phyloP scores from a whole-genome alignment of 2,888 invertebrate species.

The Crematogaster levior region DNA sequence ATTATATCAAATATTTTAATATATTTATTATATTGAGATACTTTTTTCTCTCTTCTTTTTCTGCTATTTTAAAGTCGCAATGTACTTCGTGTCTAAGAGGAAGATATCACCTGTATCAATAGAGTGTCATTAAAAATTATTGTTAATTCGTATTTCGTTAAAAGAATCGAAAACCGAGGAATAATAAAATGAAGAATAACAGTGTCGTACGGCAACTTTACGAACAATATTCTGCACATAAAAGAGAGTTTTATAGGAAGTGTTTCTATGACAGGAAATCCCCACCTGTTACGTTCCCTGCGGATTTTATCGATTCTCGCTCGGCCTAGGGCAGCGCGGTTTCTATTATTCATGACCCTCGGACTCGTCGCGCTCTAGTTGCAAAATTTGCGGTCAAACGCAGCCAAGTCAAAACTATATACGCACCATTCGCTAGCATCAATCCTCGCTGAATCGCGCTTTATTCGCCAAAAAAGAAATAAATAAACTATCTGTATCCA shows the following conservation, averaged over 20 bases:
- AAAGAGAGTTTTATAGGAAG: background rate
- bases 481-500: background rate
- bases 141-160: background rate
- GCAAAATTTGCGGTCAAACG: constrained; percentile 39
- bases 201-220: background rate
- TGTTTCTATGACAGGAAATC: background rate
- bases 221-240: background rate
- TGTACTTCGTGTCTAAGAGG: background rate
- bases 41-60: background rate
- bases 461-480: background rate
- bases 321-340: constrained; percentile 27
- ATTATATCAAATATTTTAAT: too few species aligned
- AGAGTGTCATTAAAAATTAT: background rate
- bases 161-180: background rate
- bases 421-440: background rate
- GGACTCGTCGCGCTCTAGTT: constrained; percentile 42
- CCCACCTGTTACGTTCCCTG: constrained; percentile 70
- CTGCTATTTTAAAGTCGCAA: background rate
- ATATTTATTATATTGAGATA: too few species aligned
- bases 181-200: background rate
- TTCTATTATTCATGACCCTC: constrained; percentile 67
- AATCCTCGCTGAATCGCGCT: background rate
- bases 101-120: background rate
- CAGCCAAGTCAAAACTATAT: constrained; percentile 55
- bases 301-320: constrained; percentile 56